Conservation (phyloP, 1,140 invertebrate genomes). For the Drosophila carrolli region DNA sequence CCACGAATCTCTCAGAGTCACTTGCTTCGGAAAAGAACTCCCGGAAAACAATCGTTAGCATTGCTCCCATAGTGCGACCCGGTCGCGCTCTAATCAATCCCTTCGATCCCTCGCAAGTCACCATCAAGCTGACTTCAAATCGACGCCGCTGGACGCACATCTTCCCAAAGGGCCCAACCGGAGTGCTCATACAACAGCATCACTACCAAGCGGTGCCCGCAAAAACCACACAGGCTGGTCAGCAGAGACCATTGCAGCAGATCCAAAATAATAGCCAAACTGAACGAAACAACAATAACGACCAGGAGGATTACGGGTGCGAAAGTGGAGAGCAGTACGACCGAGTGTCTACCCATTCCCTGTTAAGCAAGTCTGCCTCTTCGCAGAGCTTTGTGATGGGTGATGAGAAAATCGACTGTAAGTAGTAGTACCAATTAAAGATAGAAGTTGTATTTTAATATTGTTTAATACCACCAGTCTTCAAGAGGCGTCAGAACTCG, state of each 20-base stretch:
- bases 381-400: conserved; percentile 45
- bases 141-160: conserved; percentile 98
- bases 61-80: conserved; percentile 87
- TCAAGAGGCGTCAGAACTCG: conserved; percentile 71
- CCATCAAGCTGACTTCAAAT: conserved; percentile 98
- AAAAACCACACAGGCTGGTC: conserved; percentile 14
- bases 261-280: conserved; percentile 8
- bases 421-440: conserved; percentile 7
- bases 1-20: conserved; percentile 73
- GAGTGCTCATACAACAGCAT: conserved; percentile 96
- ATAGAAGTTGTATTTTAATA: background rate
- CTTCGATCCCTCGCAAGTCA: conserved; percentile 98
- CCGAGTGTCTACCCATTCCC: conserved; percentile 61
- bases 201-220: conserved; percentile 94
- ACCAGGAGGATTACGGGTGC: conserved; percentile 50
- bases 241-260: conserved; percentile 30
- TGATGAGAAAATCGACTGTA: conserved; percentile 72
- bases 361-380: conserved; percentile 55
- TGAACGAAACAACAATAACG: conserved; percentile 59
- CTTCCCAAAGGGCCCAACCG: conserved; percentile 97
- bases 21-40: conserved; percentile 84
- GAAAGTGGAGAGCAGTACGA: conserved; percentile 58
- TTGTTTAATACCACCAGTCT: conserved; percentile 38
- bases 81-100: conserved; percentile 96
- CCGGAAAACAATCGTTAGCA: conserved; percentile 72